Percentiles rank a stretch among this genome's conserved stretches.
Evolutionary conservation across 2,113 vertebrate species (phyloP).

Genomic region (Phasianus colchicus): DNA sequence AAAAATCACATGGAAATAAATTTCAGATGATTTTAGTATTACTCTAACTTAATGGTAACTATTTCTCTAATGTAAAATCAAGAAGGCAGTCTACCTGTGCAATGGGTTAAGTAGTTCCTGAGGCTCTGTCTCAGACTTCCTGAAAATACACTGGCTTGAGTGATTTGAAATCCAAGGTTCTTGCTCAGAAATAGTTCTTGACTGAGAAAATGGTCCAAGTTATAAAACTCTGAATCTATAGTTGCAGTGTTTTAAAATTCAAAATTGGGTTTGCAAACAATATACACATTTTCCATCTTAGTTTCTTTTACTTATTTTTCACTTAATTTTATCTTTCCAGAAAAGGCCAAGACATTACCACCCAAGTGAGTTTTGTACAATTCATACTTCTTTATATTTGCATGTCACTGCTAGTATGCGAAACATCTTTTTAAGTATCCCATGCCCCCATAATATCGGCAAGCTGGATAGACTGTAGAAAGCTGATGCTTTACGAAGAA

Average conservation of each 20-base stretch:
- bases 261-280: background rate
- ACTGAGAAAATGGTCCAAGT: conserved; percentile 73
- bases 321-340: background rate
- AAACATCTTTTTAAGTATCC: background rate
- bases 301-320: background rate
- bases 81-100: conserved; percentile 53
- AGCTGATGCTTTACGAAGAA: background rate
- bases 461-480: background rate
- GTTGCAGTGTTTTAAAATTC: background rate
- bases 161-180: conserved; percentile 60
- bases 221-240: conserved; percentile 14
- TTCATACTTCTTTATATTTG: background rate
- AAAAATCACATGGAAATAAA: background rate
- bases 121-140: conserved; percentile 34
- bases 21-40: background rate
- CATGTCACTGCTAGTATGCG: background rate
- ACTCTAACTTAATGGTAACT: background rate
- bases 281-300: background rate
- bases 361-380: background rate
- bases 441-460: background rate
- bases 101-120: conserved; percentile 60
- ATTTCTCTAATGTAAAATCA: background rate
- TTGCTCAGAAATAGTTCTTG: conserved; percentile 45
- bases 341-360: background rate
- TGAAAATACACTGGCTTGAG: conserved; percentile 24